phyloP scores from a whole-genome alignment of 2,797 vertebrate genomes.

The Pangasius sanitwongsei region DNA sequence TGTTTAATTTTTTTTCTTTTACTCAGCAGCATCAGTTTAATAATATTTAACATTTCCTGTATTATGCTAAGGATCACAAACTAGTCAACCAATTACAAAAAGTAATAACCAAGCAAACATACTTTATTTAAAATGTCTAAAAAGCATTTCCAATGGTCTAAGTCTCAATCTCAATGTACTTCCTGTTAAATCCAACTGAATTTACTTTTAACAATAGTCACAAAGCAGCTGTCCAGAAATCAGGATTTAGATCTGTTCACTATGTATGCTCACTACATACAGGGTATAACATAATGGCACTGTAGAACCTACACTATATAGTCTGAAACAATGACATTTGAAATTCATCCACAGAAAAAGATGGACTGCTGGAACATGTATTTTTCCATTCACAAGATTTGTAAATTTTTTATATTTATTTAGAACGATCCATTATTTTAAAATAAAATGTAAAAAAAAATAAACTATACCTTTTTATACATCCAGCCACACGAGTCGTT shows the following conservation, averaged over 20 bases:
- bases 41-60: too few species aligned
- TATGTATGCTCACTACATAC: not conserved
- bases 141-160: too few species aligned
- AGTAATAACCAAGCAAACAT: too few species aligned
- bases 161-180: not conserved
- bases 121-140: too few species aligned
- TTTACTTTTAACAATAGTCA: not conserved
- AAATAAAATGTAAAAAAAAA: not conserved
- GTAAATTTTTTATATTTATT: too few species aligned
- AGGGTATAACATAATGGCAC: too few species aligned
- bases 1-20: too few species aligned
- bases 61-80: not conserved
- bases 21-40: not conserved
- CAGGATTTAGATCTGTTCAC: not conserved
- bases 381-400: too few species aligned
- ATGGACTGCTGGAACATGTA: too few species aligned
- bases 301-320: too few species aligned
- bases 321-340: too few species aligned
- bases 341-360: too few species aligned
- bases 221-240: not conserved
- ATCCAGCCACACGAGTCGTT: not conserved
- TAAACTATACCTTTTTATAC: not conserved
- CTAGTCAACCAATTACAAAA: not conserved
- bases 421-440: not conserved
- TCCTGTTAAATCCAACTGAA: not conserved